phyloP scores from a whole-genome alignment of 2,888 invertebrate species.

The Diplolepis rosae region DNA sequence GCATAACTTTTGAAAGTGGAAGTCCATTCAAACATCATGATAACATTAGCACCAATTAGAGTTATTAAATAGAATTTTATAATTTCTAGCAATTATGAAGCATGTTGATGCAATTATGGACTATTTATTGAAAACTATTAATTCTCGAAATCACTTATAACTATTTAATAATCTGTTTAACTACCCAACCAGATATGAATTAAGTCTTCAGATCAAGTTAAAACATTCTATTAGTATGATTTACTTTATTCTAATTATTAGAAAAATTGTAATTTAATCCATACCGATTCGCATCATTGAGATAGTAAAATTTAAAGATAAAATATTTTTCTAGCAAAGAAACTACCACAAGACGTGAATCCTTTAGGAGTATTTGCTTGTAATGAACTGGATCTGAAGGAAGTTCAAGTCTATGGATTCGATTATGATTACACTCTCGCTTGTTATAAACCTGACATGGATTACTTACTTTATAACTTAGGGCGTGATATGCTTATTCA shows the following conservation, averaged over 20 bases:
- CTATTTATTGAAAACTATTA: too few species aligned
- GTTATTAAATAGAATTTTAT: too few species aligned
- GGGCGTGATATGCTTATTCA: constrained; percentile 90
- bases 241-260: constrained; percentile 7
- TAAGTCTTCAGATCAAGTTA: too few species aligned
- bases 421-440: constrained; percentile 99
- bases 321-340: constrained; percentile 81
- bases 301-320: constrained; percentile 37
- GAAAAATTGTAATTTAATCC: not conserved
- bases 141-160: too few species aligned
- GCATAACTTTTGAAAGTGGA: too few species aligned
- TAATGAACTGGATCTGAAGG: constrained; percentile 93
- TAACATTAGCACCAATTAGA: too few species aligned
- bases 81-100: too few species aligned
- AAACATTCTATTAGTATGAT: too few species aligned
- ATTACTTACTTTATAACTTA: constrained; percentile 91
- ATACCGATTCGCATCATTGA: constrained; percentile 11
- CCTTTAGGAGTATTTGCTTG: constrained; percentile 94
- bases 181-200: too few species aligned
- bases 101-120: too few species aligned
- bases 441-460: constrained; percentile 92
- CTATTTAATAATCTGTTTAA: too few species aligned
- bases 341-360: constrained; percentile 90
- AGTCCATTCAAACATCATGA: too few species aligned
- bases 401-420: constrained; percentile 96